Evolutionary conservation across 2,113 vertebrate genomes (phyloP), one percentile per base, ranked within the genome.

Genomic region (Phylloscopus trochilus): DNA sequence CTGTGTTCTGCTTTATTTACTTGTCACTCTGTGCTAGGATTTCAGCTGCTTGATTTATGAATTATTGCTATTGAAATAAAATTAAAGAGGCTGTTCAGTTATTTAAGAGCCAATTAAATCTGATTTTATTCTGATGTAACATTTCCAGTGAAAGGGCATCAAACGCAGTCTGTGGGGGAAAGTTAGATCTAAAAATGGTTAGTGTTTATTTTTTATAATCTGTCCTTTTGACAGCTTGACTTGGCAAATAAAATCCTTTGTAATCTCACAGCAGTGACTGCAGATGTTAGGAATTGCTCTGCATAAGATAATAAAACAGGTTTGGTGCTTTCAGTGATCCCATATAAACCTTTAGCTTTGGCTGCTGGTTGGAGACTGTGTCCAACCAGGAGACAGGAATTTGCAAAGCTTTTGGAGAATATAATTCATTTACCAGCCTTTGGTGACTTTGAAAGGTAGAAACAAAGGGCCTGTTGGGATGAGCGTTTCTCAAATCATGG

Each of bases 21-120:
- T 97, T 90, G 90, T 93, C 93, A 66, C 83, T 91, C 64, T 18
- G 6, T 64, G 70, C 81, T 83, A 28, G 72, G 63, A 26, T 88
- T 94, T 86, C 79, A 66, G 76, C 79, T 74, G 72, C 53, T 60
- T 93, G 94, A 90, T 94, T 96, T 94, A 95, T 89, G 96, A 96
- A 85, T 94, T 93, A 87, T 52, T 83, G 85, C 93, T 59, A 11
- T 52, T 87, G 95, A 87, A 94, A 95, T 93, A 81, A 95, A 96
- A 96, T 94, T 78, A 87, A 96, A 96, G 95, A 91, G 92, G 62
- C 93, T 92, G 88, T 86, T 95, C 88, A 76, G 96, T 95, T 95
- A 77, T 92, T 96, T 96, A 92, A 96, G 88, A 92, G 81, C 83
- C 93, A 96, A 93, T 97, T 96, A 95, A 93, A 92, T 84, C 72